Conservation (phyloP, 2,888 invertebrate species). For the Cheilosia impressa region DNA sequence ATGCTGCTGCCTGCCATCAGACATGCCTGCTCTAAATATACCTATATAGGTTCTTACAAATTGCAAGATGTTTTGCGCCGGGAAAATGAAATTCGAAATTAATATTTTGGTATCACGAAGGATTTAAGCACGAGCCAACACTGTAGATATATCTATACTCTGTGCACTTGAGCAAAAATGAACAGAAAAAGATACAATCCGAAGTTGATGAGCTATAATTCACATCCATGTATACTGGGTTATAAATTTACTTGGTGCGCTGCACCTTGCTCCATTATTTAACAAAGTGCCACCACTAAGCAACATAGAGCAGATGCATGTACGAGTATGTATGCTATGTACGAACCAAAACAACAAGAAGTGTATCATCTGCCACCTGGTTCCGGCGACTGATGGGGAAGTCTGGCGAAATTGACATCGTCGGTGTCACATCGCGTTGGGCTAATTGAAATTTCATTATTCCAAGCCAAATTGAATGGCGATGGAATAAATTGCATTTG, state of each 20-base stretch:
- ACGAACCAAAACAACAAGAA: neutral
- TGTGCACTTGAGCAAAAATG: neutral
- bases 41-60: conserved; percentile 13
- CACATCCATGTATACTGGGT: conserved; percentile 32
- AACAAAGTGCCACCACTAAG: conserved; percentile 45
- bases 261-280: conserved; percentile 60
- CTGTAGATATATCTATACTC: neutral
- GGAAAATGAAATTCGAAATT: conserved; percentile 68
- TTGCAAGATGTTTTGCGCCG: conserved; percentile 52
- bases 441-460: conserved; percentile 66
- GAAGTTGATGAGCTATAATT: conserved; percentile 66
- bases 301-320: conserved; percentile 14
- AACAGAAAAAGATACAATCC: conserved; percentile 13
- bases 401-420: conserved; percentile 52
- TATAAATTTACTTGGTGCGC: conserved; percentile 33
- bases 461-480: conserved; percentile 47
- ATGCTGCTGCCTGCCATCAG: conserved; percentile 22
- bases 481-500: conserved; percentile 67
- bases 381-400: conserved; percentile 4
- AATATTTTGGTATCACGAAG: conserved; percentile 56
- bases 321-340: too few relatives aligned
- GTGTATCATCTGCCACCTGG: conserved; percentile 45
- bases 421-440: conserved; percentile 45
- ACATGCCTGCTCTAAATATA: too few relatives aligned
- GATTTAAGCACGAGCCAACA: conserved; percentile 12